phyloP scores from a whole-genome alignment of 92 coral and sea anemone species.

The Isaurus tuberculatus region DNA sequence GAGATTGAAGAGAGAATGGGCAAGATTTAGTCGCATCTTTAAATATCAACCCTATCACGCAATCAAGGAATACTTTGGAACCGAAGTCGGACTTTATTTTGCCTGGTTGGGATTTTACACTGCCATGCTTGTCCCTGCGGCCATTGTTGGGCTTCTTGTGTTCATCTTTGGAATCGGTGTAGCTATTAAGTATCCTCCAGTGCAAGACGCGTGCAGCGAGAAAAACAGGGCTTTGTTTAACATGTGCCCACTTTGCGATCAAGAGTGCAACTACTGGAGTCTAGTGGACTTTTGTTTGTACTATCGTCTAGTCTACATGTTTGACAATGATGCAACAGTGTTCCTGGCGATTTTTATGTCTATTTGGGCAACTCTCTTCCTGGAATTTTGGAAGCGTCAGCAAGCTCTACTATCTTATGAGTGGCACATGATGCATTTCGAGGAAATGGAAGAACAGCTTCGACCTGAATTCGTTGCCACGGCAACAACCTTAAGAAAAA shows the following conservation, averaged over 20 bases:
- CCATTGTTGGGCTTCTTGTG: constrained; percentile 80
- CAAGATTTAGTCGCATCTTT: constrained; percentile 79
- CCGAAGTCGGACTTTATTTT: constrained; percentile 92
- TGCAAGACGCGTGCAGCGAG: constrained; percentile 12
- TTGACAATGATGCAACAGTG: constrained; percentile 88
- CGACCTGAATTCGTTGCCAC: constrained; percentile 91
- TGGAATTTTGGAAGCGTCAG: constrained; percentile 95
- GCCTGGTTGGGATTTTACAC: constrained; percentile 97
- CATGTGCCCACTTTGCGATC: constrained; percentile 30
- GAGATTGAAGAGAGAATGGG: constrained; percentile 86
- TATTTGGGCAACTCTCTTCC: constrained; percentile 93
- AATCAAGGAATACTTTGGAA: constrained; percentile 93
- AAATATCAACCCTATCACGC: constrained; percentile 93
- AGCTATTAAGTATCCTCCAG: not conserved
- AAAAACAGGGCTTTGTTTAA: constrained; percentile 25
- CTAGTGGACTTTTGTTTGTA: constrained; percentile 74
- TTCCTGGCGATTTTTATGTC: constrained; percentile 93
- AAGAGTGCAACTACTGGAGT: constrained; percentile 72
- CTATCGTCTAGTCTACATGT: constrained; percentile 75
- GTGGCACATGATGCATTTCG: constrained; percentile 97
- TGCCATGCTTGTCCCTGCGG: constrained; percentile 91
- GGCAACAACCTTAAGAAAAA: constrained; percentile 75
- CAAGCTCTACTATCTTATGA: constrained; percentile 89
- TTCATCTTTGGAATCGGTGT: constrained; percentile 10
- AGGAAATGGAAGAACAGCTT: constrained; percentile 88